Evolutionary conservation across 2,888 invertebrate genomes (phyloP).

Genomic region (Hyles lineata): DNA sequence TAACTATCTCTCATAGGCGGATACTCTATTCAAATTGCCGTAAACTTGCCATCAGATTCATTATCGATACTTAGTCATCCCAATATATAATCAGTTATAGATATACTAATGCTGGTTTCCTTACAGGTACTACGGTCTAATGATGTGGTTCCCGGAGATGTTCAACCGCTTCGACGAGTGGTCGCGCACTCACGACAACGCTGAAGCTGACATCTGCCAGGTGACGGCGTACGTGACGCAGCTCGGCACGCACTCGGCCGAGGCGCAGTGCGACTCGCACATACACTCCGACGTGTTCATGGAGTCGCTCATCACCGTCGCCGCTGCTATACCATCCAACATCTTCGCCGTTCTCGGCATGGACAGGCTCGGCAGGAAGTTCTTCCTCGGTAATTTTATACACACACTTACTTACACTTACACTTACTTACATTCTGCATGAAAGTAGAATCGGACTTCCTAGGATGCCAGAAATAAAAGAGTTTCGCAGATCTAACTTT

Average conservation of each 20-base stretch:
- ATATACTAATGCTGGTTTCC: too few species aligned
- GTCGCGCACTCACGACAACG: slow-evolving; percentile 87
- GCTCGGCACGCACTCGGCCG: slow-evolving; percentile 86
- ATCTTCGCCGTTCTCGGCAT: slow-evolving; percentile 92
- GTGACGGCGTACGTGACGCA: slow-evolving; percentile 91
- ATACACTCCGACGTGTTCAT: slow-evolving; percentile 92
- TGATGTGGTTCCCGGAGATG: slow-evolving; percentile 99
- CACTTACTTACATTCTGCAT: too few species aligned
- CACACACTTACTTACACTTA: too few species aligned
- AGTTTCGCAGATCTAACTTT: too few species aligned
- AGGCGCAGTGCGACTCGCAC: slow-evolving; percentile 87
- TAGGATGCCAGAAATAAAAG: too few species aligned
- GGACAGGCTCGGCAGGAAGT: slow-evolving; percentile 94
- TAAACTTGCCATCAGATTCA: too few species aligned
- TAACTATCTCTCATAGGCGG: too few species aligned
- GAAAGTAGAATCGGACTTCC: too few species aligned
- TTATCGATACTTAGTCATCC: too few species aligned
- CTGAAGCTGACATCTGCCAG: slow-evolving; percentile 88
- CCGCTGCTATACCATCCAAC: slow-evolving; percentile 94
- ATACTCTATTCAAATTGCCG: too few species aligned
- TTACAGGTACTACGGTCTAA: slow-evolving; percentile 93
- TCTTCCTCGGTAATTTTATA: slow-evolving; percentile 87
- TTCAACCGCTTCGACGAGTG: slow-evolving; percentile 96
- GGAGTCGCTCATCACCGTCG: slow-evolving; percentile 94
- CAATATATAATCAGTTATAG: too few species aligned